Percentiles rank a stretch among this genome's conserved stretches.
phyloP scores from a whole-genome alignment of 1,140 invertebrate genomes.

The Sarcophaga peregrina region DNA sequence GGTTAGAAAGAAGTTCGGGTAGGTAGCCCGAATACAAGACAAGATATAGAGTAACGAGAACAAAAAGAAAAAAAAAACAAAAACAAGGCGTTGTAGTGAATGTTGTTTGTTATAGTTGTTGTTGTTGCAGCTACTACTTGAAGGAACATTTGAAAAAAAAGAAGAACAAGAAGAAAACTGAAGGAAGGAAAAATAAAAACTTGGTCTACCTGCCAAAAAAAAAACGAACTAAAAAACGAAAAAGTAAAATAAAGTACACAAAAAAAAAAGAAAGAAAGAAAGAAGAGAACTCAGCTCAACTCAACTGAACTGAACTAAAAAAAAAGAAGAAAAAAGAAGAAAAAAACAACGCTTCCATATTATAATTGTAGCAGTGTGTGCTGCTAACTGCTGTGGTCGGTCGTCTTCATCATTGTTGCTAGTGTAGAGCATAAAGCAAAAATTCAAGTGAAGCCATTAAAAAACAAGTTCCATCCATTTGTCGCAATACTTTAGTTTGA shows the following conservation, averaged over 20 bases:
- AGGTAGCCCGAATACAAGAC: background rate
- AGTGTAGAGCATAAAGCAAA: background rate
- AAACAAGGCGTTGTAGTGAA: background rate
- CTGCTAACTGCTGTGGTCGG: background rate
- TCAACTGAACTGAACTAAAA: background rate
- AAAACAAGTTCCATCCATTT: conserved; percentile 22
- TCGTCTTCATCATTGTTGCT: background rate
- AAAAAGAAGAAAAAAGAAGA: background rate
- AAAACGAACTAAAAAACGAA: no score
- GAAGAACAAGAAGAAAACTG: background rate
- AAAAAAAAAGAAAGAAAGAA: no score
- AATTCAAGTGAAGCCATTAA: conserved; percentile 27
- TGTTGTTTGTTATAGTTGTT: background rate
- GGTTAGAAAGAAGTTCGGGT: background rate
- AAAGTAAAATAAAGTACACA: background rate
- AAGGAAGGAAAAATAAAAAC: no score
- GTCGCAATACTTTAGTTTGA: conserved; percentile 18
- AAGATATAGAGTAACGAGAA: background rate
- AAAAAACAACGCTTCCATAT: background rate
- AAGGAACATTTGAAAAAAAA: background rate
- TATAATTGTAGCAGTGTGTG: background rate
- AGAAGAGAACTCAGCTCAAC: no score
- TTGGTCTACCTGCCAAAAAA: conserved; percentile 14
- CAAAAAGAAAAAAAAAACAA: background rate
- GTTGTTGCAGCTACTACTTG: background rate